These are phyloP conservation scores for Eupithecia exiguata DNA, from an alignment of 2,888 invertebrate genomes.

Conservation along the genomic window DNA sequence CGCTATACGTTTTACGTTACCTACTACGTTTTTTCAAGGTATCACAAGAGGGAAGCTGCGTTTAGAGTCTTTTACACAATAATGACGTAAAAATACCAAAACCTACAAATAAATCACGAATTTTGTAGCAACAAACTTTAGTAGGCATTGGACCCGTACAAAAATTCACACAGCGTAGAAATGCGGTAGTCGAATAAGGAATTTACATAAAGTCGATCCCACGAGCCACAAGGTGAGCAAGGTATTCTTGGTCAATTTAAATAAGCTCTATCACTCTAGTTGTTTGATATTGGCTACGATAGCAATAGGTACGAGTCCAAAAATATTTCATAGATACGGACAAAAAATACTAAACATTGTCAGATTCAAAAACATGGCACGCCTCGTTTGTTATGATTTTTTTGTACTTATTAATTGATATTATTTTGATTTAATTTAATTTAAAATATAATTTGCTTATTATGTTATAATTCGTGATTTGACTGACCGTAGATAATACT, in stretches of 20 bases:
- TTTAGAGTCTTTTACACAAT: background rate
- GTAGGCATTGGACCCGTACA: slow-evolving; percentile 11
- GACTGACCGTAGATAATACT: no score
- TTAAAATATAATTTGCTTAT: no score
- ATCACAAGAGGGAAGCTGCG: no score
- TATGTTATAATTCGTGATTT: no score
- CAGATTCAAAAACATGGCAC: background rate
- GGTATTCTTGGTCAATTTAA: slow-evolving; percentile 70
- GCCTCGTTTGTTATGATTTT: no score
- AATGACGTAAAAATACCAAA: background rate
- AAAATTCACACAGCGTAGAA: slow-evolving; percentile 58
- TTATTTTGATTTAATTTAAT: no score
- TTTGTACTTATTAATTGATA: no score
- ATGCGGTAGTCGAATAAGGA: slow-evolving; percentile 70
- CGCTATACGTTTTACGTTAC: no score
- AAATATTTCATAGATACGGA: background rate
- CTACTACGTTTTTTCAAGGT: no score
- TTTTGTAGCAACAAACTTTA: background rate
- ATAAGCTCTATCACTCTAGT: slow-evolving; percentile 47
- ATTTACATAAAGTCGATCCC: slow-evolving; percentile 76
- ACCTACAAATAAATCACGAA: background rate
- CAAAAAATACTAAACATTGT: background rate
- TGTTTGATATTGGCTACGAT: slow-evolving; percentile 43
- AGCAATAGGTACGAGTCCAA: background rate
- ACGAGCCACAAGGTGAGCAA: slow-evolving; percentile 75